These are phyloP conservation scores for Lysandra coridon DNA, from an alignment of 2,888 invertebrate species.

Conservation along the genomic window DNA sequence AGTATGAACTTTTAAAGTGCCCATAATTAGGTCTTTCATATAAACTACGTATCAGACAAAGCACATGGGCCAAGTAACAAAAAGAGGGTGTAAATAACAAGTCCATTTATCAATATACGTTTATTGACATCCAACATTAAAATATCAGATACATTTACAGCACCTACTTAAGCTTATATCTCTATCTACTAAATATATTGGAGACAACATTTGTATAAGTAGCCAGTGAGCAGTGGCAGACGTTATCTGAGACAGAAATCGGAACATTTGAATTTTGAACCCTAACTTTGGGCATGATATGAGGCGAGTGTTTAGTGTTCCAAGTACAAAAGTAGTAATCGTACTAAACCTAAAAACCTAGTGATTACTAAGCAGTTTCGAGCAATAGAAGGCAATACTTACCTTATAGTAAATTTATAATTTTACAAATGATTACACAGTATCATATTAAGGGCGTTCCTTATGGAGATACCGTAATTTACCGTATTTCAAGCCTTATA, in stretches of 20 bases:
- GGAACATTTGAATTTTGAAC: not conserved
- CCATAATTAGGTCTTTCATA: no score
- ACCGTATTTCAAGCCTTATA: no score
- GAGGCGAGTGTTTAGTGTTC: not conserved
- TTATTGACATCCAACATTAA: conserved; percentile 10
- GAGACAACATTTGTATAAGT: not conserved
- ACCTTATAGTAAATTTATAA: not conserved
- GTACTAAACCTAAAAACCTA: not conserved
- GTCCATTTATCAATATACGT: conserved; percentile 14
- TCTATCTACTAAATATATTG: not conserved
- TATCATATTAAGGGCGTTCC: no score
- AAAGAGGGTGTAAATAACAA: conserved; percentile 13
- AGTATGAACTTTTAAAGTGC: no score
- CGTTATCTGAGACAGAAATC: conserved; percentile 1
- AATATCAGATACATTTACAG: not conserved
- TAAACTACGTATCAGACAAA: not conserved
- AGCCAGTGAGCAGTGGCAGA: not conserved
- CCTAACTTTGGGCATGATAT: not conserved
- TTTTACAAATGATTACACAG: not conserved
- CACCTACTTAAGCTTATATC: conserved; percentile 17
- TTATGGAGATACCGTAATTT: no score
- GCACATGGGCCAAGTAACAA: conserved; percentile 10
- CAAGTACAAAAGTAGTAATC: not conserved
- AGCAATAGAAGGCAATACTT: not conserved
- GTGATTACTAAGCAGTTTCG: not conserved